Evolutionary conservation across 2,797 vertebrate species (phyloP).

Genomic region (Oreochromis grahami): DNA sequence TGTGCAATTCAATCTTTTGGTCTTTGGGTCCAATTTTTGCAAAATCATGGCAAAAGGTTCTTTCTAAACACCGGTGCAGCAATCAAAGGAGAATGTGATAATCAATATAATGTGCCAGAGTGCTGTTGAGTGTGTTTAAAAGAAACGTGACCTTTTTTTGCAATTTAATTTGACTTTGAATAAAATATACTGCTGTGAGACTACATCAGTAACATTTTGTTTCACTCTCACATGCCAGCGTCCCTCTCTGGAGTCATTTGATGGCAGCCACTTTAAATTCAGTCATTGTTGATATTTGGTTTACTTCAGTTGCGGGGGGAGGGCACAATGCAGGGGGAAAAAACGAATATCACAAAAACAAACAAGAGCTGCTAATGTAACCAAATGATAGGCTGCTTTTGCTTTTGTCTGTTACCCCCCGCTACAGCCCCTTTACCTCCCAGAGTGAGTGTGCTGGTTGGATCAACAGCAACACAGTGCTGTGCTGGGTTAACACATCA

Average conservation of each 20-base stretch:
- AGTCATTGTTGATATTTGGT: slow-evolving; percentile 11
- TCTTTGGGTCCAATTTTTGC: not conserved
- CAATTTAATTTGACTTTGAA: slow-evolving; percentile 5
- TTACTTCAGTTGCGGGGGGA: not conserved
- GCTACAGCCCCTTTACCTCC: not conserved
- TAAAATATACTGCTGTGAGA: slow-evolving; percentile 28
- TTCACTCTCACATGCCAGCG: not conserved
- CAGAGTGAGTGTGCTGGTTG: not conserved
- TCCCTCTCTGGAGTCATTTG: not conserved
- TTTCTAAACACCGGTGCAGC: not conserved
- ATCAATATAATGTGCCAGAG: not conserved
- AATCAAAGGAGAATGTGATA: not conserved
- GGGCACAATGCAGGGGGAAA: not conserved
- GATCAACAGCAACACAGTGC: not conserved
- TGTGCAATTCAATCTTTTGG: not conserved
- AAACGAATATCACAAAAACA: not conserved
- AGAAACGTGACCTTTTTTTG: slow-evolving; percentile 7
- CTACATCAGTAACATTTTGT: slow-evolving; percentile 5
- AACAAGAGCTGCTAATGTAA: slow-evolving; percentile 20
- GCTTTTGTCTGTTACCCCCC: not conserved
- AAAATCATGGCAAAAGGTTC: not conserved
- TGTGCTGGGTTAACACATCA: not conserved
- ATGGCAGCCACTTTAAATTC: slow-evolving; percentile 16
- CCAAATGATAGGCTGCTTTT: slow-evolving; percentile 5
- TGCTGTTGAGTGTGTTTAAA: not conserved